These are phyloP conservation scores for Periophthalmodon schlosseri DNA, from an alignment of 2,113 vertebrate genomes.

Conservation along the genomic window DNA sequence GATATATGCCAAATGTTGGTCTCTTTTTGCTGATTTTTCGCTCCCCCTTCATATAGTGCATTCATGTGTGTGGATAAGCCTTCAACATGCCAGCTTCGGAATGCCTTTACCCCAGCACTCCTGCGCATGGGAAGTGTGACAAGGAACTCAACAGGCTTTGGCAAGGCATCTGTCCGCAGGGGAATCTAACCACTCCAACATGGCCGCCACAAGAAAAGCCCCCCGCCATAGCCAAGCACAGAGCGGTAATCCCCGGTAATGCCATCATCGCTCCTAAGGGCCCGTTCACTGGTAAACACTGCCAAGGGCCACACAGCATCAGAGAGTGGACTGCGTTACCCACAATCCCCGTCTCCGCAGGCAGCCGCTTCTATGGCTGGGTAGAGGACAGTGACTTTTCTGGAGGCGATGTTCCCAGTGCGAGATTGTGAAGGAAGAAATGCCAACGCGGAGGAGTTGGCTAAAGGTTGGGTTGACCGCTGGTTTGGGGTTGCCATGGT, in stretches of 20 bases:
- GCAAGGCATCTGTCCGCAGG: constrained; percentile 67
- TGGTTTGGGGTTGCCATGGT: constrained; percentile 39
- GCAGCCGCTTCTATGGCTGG: constrained; percentile 37
- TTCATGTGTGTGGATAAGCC: constrained; percentile 13
- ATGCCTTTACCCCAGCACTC: constrained; percentile 55
- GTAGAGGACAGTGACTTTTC: constrained; percentile 50
- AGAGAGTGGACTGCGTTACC: constrained; percentile 56
- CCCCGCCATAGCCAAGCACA: constrained; percentile 52
- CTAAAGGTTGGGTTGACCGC: constrained; percentile 18
- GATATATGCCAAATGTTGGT: not conserved
- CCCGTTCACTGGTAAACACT: constrained; percentile 40
- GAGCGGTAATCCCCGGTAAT: constrained; percentile 59
- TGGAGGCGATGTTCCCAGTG: constrained; percentile 26
- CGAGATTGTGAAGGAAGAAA: constrained; percentile 20
- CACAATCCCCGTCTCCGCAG: constrained; percentile 57
- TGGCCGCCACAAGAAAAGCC: constrained; percentile 21
- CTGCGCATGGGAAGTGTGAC: constrained; percentile 69
- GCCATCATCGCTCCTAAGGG: constrained; percentile 59
- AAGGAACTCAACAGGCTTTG: constrained; percentile 74
- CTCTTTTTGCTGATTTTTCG: constrained; percentile 18
- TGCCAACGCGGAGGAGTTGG: constrained; percentile 9
- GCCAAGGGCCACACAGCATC: constrained; percentile 67
- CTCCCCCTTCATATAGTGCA: not conserved
- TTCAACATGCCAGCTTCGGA: constrained; percentile 47
- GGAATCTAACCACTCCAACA: constrained; percentile 25